phyloP scores from a whole-genome alignment of 2,113 vertebrate species.

The Corythornis cristatus region DNA sequence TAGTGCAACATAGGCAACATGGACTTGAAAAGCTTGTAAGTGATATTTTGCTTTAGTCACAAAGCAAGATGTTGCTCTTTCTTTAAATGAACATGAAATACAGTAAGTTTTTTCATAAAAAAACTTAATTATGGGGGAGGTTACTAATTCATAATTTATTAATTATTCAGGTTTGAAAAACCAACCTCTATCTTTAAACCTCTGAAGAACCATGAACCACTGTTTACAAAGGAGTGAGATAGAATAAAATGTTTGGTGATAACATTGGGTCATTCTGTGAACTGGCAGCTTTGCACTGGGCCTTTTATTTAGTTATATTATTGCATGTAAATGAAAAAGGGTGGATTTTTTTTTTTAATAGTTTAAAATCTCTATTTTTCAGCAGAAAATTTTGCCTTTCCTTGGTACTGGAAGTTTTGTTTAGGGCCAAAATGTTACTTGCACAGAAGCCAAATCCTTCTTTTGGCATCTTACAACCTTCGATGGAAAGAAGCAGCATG shows the following conservation, averaged over 20 bases:
- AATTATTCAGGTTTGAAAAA: slow-evolving; percentile 26
- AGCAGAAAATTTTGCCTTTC: background rate
- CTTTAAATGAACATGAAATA: background rate
- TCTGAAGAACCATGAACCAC: background rate
- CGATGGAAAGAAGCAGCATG: background rate
- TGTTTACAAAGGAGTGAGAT: background rate
- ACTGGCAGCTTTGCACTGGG: background rate
- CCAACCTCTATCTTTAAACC: background rate
- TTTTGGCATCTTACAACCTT: background rate
- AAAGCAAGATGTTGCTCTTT: background rate
- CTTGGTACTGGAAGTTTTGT: background rate
- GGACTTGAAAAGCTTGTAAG: slow-evolving; percentile 29
- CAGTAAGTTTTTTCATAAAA: background rate
- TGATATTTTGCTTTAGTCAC: slow-evolving; percentile 39
- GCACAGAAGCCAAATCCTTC: background rate
- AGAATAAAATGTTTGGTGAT: background rate
- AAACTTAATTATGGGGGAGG: background rate
- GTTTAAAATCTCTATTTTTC: background rate
- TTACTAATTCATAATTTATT: slow-evolving; percentile 24
- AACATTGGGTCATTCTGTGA: background rate
- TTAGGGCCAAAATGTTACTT: background rate
- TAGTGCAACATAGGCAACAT: slow-evolving; percentile 23
- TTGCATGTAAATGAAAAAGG: background rate
- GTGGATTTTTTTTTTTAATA: too few relatives aligned
- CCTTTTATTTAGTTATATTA: background rate